Base-by-base conservation (phyloP, 2,888 invertebrate species). In the Doris montereyensis region DNA sequence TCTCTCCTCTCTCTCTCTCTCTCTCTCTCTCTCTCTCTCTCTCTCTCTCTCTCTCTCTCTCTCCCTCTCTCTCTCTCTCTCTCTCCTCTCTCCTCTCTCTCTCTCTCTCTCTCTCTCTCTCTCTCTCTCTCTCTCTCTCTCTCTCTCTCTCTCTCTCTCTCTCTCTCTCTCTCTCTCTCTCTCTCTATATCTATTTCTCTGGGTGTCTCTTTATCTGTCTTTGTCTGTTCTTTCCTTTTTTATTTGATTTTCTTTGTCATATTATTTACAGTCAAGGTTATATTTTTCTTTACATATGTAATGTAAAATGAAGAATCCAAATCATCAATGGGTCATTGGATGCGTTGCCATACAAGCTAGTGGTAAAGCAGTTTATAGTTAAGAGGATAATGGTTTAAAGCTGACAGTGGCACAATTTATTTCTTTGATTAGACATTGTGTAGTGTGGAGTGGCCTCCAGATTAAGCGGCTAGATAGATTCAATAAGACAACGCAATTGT, bases 1-100 rank as follows among this genome's bases (percentile, higher is more conserved):
- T 68, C 68, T 34, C 24, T 35, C n/a, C 30, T 58, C 10, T 21
- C 17, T 28, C 24, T 34, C 72, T 3, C 34, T 17, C 35, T 34
- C 30, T 3, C 5, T 77, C 35, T 17, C 26, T 13, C 35, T 72
- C 21, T 24, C 24, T 13, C 35, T 32, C 71, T 41, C n/a, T 24
- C 30, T 24, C 21, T 34, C n/a, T 32, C 1, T 58, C 26, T 28
- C 13, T 34, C 71, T 32, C 60, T 34, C 24, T 58, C 71, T 65
- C 35, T 65, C 26, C 24, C 65, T 34, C 21, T 60, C 21, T 35
- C 65, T 34, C 30, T 77, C 58, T 35, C 17, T 21, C 24, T 57
- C 52, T n/a, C 30, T 77, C n/a, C 24, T n/a, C 28, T 57, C 30
- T 3, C 30, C 30, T 70, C 70, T 70, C n/a, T n/a, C n/a, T n/a